Conservation (phyloP, 2,797 vertebrate genomes). For the Betta splendens region DNA sequence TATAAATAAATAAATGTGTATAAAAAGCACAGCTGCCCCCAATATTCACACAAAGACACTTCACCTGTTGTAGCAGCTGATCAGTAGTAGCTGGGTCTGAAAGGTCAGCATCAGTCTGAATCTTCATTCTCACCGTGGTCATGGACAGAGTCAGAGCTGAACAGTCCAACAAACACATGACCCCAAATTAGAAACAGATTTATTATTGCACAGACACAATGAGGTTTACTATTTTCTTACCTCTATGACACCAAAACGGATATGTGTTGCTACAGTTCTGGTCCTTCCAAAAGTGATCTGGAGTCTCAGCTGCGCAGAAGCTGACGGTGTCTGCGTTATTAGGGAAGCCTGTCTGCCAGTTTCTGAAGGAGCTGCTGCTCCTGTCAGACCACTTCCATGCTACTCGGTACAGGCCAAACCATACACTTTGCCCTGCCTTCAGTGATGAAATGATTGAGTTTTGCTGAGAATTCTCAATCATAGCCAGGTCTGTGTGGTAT, state of each 20-base stretch:
- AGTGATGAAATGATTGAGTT: not conserved
- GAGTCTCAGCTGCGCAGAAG: not conserved
- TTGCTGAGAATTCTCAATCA: constrained; percentile 11
- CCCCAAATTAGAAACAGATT: not conserved
- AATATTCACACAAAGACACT: no score
- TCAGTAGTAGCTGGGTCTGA: not conserved
- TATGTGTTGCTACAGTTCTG: fast-evolving
- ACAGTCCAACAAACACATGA: not conserved
- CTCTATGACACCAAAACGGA: constrained; percentile 7
- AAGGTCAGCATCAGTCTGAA: constrained; percentile 14
- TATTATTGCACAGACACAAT: not conserved
- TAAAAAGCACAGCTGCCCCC: no score
- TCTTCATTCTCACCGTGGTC: constrained; percentile 9
- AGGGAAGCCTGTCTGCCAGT: not conserved
- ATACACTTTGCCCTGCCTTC: fast-evolving
- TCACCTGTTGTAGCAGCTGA: constrained; percentile 21
- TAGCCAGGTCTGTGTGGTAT: constrained; percentile 26
- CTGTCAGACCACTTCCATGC: constrained; percentile 9
- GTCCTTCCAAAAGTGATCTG: fast-evolving
- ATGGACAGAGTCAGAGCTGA: not conserved
- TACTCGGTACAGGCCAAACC: constrained; percentile 23
- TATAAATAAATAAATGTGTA: no score
- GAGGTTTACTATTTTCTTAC: not conserved
- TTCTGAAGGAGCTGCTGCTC: not conserved
- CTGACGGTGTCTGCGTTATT: not conserved